Evolutionary conservation across 1,140 invertebrate species (phyloP).

Genomic region (Hyles euphorbiae): DNA sequence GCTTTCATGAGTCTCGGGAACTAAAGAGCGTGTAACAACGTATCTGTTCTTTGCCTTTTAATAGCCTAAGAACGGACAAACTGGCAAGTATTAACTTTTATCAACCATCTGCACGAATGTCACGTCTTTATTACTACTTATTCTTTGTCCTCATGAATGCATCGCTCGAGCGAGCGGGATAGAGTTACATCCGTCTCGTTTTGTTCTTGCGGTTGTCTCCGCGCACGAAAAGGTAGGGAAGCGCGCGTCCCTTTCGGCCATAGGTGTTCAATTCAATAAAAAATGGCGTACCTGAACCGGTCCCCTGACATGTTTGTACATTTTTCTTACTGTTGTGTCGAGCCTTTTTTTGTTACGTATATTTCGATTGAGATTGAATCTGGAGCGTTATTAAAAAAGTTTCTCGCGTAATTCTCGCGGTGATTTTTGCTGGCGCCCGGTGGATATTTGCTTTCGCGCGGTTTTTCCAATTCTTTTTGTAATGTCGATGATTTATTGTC

Average conservation of each 20-base stretch:
- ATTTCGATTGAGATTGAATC: conserved; percentile 67
- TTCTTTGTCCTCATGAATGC: conserved; percentile 68
- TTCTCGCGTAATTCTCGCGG: conserved; percentile 52
- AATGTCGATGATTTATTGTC: conserved; percentile 31
- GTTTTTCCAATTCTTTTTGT: conserved; percentile 9
- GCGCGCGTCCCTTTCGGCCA: conserved; percentile 49
- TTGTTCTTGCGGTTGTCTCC: conserved; percentile 33
- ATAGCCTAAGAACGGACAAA: conserved; percentile 63
- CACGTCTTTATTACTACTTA: conserved; percentile 73
- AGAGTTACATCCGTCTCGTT: conserved; percentile 40
- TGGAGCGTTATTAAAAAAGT: conserved; percentile 71
- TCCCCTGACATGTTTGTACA: conserved; percentile 69
- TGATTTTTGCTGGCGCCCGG: conserved; percentile 36
- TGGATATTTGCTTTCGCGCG: conserved; percentile 29
- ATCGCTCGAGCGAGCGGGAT: conserved; percentile 35
- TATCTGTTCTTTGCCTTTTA: conserved; percentile 68
- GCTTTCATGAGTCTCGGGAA: conserved; percentile 65
- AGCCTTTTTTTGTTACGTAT: conserved; percentile 61
- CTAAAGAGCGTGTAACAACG: conserved; percentile 67
- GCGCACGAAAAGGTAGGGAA: conserved; percentile 41
- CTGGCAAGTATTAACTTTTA: conserved; percentile 68
- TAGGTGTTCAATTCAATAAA: conserved; percentile 70
- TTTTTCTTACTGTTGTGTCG: conserved; percentile 64
- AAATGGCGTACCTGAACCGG: conserved; percentile 68
- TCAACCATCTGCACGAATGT: conserved; percentile 70